Evolutionary conservation across 92 coral and sea anemone species (phyloP).

Genomic region (Paramuricea clavata): DNA sequence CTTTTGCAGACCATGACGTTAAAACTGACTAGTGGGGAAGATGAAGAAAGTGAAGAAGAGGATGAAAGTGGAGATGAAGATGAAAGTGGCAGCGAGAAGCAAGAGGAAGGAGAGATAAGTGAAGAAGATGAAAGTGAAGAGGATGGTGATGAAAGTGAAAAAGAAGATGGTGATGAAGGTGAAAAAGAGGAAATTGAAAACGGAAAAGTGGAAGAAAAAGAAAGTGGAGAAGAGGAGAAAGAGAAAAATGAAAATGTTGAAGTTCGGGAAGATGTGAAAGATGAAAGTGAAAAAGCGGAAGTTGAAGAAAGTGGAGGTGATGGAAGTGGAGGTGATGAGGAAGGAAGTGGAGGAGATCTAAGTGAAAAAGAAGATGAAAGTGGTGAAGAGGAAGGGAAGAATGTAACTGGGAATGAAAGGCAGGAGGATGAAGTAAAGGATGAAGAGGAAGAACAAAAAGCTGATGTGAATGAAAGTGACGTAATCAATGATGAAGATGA

Average conservation of each 20-base stretch:
- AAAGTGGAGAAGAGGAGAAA: neutral
- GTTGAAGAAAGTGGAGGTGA: constrained; percentile 29
- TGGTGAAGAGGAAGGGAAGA: neutral
- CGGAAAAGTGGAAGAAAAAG: constrained; percentile 7
- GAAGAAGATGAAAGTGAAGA: constrained; percentile 54
- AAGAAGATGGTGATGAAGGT: constrained; percentile 40
- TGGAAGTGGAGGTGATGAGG: constrained; percentile 14
- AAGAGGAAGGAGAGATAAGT: constrained; percentile 39
- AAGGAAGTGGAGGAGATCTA: neutral
- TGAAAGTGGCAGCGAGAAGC: constrained; percentile 41
- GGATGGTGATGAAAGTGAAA: constrained; percentile 7
- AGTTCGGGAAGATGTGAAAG: neutral
- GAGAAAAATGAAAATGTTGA: constrained; percentile 1
- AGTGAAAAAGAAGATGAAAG: constrained; percentile 10
- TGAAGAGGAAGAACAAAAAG: neutral
- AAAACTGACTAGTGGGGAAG: constrained; percentile 71
- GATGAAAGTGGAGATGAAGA: constrained; percentile 67
- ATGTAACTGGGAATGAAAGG: neutral
- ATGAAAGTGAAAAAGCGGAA: constrained; percentile 16
- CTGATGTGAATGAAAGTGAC: neutral
- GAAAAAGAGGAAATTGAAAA: constrained; percentile 22
- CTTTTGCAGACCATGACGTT: constrained; percentile 76
- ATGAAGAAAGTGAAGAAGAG: constrained; percentile 73
- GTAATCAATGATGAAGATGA: neutral
- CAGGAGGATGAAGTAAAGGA: neutral